Evolutionary conservation across 2,888 invertebrate species (phyloP).

Genomic region (Tetranychus truncatus): DNA sequence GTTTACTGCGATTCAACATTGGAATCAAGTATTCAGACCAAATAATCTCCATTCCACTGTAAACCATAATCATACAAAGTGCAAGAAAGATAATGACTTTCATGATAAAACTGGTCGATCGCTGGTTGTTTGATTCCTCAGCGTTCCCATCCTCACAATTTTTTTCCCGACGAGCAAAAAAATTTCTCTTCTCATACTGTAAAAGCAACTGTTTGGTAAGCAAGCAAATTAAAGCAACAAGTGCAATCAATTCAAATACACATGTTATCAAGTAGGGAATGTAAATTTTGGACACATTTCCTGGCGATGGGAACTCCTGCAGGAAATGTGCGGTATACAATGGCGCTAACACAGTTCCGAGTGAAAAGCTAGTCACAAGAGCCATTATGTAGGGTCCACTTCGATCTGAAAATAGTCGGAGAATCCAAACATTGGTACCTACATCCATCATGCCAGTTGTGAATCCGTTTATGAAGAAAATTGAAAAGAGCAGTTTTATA

Average conservation of each 20-base stretch:
- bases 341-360: conserved; percentile 18
- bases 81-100: not conserved
- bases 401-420: conserved; percentile 5
- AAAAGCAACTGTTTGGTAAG: not conserved
- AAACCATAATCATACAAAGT: not conserved
- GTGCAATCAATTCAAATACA: not conserved
- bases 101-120: not conserved
- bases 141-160: not conserved
- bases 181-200: not conserved
- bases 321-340: not conserved
- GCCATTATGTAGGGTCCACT: conserved; percentile 20
- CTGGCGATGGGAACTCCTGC: not conserved
- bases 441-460: conserved; percentile 19
- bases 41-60: not conserved
- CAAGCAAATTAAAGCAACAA: not conserved
- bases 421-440: conserved; percentile 20
- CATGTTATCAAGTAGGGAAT: not conserved
- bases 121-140: not conserved
- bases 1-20: not conserved
- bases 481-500: conserved; percentile 10
- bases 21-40: not conserved
- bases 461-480: conserved; percentile 19
- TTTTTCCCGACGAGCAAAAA: not conserved
- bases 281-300: not conserved
- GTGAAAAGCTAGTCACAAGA: conserved; percentile 18